phyloP scores from a whole-genome alignment of 2,888 invertebrate species.

The Seladonia tumulorum region DNA sequence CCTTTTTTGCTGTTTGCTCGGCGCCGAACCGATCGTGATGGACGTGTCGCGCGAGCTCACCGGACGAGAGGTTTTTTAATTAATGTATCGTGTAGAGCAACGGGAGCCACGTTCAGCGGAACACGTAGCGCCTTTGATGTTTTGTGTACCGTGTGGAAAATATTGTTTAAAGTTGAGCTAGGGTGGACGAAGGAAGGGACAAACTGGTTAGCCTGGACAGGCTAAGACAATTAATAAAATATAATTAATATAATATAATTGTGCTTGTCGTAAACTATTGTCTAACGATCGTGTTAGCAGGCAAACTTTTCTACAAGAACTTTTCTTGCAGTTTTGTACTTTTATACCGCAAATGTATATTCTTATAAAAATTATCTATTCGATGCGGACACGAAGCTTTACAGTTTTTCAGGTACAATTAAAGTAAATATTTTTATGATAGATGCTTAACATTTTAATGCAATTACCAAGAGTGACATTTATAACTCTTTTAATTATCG shows the following conservation, averaged over 20 bases:
- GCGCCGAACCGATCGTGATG: neutral
- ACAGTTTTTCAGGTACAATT: neutral
- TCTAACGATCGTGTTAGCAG: neutral
- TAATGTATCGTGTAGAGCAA: neutral
- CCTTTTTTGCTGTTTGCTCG: neutral
- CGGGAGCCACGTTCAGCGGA: neutral
- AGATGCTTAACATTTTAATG: neutral
- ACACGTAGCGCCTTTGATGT: neutral
- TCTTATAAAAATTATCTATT: neutral
- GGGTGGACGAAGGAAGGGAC: neutral
- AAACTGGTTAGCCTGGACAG: neutral
- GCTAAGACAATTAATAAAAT: too few relatives aligned
- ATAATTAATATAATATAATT: neutral
- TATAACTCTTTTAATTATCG: too few relatives aligned
- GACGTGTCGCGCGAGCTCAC: neutral
- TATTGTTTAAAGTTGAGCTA: neutral
- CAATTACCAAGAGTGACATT: neutral
- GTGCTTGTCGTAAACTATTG: too few relatives aligned
- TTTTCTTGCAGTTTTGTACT: neutral
- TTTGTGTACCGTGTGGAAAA: neutral
- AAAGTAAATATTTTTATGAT: neutral
- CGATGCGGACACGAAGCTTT: too few relatives aligned
- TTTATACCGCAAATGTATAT: neutral
- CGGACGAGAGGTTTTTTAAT: constrained; percentile 8
- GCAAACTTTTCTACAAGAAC: neutral